These are phyloP conservation scores for Papilio gigon DNA, from an alignment of 2,888 invertebrate species.

Conservation along the genomic window DNA sequence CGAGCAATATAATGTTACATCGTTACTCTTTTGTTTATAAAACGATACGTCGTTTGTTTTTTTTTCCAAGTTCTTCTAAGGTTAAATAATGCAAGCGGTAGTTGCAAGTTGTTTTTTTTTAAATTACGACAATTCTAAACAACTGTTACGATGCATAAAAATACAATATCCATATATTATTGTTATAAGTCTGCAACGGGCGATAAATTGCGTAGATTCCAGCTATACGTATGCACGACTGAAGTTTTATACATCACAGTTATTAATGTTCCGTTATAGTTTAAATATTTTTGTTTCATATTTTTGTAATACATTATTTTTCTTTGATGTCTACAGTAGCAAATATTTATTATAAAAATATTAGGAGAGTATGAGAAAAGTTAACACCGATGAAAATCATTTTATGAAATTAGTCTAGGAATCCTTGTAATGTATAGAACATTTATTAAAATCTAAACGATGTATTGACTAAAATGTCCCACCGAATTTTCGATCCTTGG, in stretches of 20 bases:
- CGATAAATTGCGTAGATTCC: constrained; percentile 4
- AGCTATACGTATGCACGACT: not conserved
- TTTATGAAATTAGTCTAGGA: too few relatives aligned
- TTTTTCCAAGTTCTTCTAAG: too few relatives aligned
- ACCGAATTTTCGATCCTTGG: not conserved
- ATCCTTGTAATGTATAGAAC: too few relatives aligned
- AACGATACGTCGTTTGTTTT: too few relatives aligned
- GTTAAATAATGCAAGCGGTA: not conserved
- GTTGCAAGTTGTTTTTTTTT: not conserved
- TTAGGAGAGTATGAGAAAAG: too few relatives aligned
- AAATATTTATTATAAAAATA: too few relatives aligned
- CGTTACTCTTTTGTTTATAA: not conserved
- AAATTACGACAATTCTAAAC: not conserved
- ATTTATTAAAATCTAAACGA: not conserved
- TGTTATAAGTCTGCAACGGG: not conserved
- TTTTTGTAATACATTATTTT: not conserved
- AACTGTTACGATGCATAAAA: not conserved
- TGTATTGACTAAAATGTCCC: not conserved
- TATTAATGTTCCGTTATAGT: not conserved
- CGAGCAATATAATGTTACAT: not conserved
- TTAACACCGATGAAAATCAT: too few relatives aligned
- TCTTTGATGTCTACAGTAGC: not conserved
- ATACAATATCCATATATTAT: not conserved
- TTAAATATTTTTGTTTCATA: not conserved
- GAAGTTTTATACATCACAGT: constrained; percentile 7